Conservation (phyloP, 2,888 invertebrate species). For the Campoplex capitator region DNA sequence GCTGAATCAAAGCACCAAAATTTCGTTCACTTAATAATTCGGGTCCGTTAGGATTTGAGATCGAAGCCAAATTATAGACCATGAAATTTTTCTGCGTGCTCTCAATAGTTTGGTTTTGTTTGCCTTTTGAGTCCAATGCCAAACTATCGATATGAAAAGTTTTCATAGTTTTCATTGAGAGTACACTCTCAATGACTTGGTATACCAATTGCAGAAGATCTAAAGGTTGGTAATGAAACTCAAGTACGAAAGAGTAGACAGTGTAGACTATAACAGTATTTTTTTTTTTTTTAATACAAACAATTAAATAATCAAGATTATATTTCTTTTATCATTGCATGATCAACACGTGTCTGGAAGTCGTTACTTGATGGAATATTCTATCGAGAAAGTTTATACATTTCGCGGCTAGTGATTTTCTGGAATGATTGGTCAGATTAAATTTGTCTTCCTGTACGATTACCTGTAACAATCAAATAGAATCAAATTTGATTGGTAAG, state of each 20-base stretch:
- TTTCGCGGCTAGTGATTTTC: constrained; percentile 20
- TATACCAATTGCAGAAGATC: not conserved
- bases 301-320: constrained; percentile 19
- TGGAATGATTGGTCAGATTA: constrained; percentile 17
- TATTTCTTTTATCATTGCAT: constrained; percentile 24
- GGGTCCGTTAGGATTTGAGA: not conserved
- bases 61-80: not conserved
- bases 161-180: too few relatives aligned
- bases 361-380: not conserved
- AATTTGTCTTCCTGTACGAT: constrained; percentile 17
- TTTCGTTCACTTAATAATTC: not conserved
- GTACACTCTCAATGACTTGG: too few relatives aligned
- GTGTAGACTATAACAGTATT: not conserved
- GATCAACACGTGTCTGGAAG: constrained; percentile 5
- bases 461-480: constrained; percentile 52
- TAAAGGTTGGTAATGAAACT: not conserved
- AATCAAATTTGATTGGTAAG: not conserved
- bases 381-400: constrained; percentile 18
- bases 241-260: not conserved
- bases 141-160: not conserved
- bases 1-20: constrained; percentile 20
- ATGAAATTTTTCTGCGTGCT: not conserved
- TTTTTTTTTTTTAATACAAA: not conserved
- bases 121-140: not conserved
- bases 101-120: not conserved